Conservation (phyloP, 2,113 vertebrate species). For the Percina caprodes region DNA sequence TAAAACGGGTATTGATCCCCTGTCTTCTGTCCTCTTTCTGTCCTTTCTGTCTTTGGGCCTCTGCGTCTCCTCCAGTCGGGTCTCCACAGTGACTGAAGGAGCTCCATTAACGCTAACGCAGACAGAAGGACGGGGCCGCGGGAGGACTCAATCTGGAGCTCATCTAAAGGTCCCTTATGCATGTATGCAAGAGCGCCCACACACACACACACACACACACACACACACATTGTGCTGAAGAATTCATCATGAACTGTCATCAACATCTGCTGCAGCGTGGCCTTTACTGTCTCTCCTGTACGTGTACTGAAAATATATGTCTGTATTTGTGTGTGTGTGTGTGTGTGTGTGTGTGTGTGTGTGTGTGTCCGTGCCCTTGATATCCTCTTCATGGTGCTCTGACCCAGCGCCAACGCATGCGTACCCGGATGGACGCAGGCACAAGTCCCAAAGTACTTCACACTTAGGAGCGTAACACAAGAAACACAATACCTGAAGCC, state of each 20-base stretch:
- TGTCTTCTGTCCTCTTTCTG: not conserved
- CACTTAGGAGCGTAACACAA: too few species aligned
- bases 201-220: slow-evolving; percentile 18
- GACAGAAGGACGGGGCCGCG: slow-evolving; percentile 28
- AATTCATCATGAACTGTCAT: not conserved
- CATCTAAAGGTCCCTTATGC: slow-evolving; percentile 20
- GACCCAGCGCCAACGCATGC: too few species aligned
- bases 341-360: not conserved
- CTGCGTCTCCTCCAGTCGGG: slow-evolving; percentile 5
- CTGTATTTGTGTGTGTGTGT: not conserved
- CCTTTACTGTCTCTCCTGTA: not conserved
- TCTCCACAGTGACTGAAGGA: slow-evolving; percentile 6
- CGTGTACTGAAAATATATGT: not conserved
- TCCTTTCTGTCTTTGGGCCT: not conserved
- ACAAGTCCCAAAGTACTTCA: too few species aligned
- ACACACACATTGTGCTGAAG: not conserved
- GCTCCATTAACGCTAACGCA: slow-evolving; percentile 20
- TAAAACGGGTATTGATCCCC: slow-evolving; percentile 7
- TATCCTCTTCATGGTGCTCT: too few species aligned
- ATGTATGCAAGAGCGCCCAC: slow-evolving; percentile 36
- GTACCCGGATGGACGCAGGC: too few species aligned
- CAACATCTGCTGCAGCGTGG: not conserved
- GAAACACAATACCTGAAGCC: too few species aligned
- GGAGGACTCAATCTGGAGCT: slow-evolving; percentile 35
- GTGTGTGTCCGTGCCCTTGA: too few species aligned